phyloP scores from a whole-genome alignment of 2,888 invertebrate species.

The Drosophila ustulata region DNA sequence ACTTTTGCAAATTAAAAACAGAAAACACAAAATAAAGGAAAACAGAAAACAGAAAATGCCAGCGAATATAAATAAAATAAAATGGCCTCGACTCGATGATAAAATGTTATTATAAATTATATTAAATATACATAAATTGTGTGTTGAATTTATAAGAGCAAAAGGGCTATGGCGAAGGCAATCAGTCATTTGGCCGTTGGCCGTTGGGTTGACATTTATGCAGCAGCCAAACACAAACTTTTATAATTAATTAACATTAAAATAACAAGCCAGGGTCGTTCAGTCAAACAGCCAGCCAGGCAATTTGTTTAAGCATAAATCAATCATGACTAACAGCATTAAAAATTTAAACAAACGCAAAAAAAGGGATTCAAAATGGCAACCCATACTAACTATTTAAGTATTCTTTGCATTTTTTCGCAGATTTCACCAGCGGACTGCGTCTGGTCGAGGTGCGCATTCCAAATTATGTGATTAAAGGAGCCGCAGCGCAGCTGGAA shows the following conservation, averaged over 20 bases:
- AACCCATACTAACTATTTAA: slow-evolving; percentile 34
- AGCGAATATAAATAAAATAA: slow-evolving; percentile 36
- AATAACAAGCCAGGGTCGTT: slow-evolving; percentile 39
- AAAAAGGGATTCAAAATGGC: neutral
- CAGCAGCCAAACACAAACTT: slow-evolving; percentile 65
- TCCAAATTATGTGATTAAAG: slow-evolving; percentile 92
- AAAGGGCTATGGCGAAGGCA: slow-evolving; percentile 15
- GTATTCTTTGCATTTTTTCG: slow-evolving; percentile 38
- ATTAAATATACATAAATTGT: slow-evolving; percentile 67
- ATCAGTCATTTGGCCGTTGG: slow-evolving; percentile 60
- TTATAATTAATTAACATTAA: slow-evolving; percentile 76
- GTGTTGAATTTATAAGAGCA: slow-evolving; percentile 36
- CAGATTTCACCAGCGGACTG: slow-evolving; percentile 87
- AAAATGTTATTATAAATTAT: slow-evolving; percentile 71
- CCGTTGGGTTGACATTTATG: slow-evolving; percentile 64
- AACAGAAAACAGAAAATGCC: neutral
- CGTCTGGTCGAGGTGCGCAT: slow-evolving; percentile 92
- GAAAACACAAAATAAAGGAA: slow-evolving; percentile 1
- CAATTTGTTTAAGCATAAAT: slow-evolving; percentile 68
- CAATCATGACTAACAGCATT: slow-evolving; percentile 68
- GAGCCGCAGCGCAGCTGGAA: slow-evolving; percentile 90
- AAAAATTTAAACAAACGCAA: slow-evolving; percentile 50
- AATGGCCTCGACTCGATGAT: slow-evolving; percentile 47
- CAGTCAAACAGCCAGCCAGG: slow-evolving; percentile 12
- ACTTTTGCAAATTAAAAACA: slow-evolving; percentile 65